Evolutionary conservation across 2,888 invertebrate genomes (phyloP).

Genomic region (Dioctria rufipes): DNA sequence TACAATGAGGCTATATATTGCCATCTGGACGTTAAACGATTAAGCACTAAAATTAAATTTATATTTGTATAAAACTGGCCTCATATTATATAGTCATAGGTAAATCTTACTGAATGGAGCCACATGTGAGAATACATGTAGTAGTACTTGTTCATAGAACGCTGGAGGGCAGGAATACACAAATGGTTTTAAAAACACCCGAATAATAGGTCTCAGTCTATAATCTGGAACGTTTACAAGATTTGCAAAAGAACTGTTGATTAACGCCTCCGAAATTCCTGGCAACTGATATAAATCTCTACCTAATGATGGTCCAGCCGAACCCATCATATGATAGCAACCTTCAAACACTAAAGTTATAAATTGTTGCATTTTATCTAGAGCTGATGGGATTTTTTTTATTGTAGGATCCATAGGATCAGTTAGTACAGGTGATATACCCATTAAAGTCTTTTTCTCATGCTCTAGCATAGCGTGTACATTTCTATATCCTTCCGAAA

Average conservation of each 20-base stretch:
- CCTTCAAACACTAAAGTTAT: slow-evolving; percentile 84
- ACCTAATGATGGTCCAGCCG: slow-evolving; percentile 85
- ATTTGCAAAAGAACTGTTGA: slow-evolving; percentile 74
- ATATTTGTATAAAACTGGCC: neutral
- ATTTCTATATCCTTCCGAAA: slow-evolving; percentile 79
- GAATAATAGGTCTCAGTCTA: slow-evolving; percentile 85
- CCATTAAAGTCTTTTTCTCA: slow-evolving; percentile 84
- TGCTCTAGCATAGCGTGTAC: slow-evolving; percentile 82
- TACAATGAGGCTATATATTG: slow-evolving; percentile 83
- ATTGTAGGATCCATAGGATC: slow-evolving; percentile 72
- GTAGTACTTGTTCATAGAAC: slow-evolving; percentile 81
- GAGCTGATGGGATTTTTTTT: slow-evolving; percentile 74
- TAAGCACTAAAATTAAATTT: slow-evolving; percentile 73
- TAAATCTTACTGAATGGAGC: slow-evolving; percentile 81
- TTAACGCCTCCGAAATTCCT: slow-evolving; percentile 82
- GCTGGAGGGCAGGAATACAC: slow-evolving; percentile 89
- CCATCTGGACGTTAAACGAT: slow-evolving; percentile 83
- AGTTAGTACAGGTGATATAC: slow-evolving; percentile 72
- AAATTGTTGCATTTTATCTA: slow-evolving; percentile 89
- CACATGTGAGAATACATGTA: slow-evolving; percentile 85
- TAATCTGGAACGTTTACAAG: slow-evolving; percentile 85
- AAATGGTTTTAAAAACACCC: slow-evolving; percentile 89
- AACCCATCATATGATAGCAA: slow-evolving; percentile 85
- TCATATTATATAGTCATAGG: neutral
- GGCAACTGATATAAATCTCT: slow-evolving; percentile 87